phyloP scores from a whole-genome alignment of 2,888 invertebrate species.

The Cheilosia soror region DNA sequence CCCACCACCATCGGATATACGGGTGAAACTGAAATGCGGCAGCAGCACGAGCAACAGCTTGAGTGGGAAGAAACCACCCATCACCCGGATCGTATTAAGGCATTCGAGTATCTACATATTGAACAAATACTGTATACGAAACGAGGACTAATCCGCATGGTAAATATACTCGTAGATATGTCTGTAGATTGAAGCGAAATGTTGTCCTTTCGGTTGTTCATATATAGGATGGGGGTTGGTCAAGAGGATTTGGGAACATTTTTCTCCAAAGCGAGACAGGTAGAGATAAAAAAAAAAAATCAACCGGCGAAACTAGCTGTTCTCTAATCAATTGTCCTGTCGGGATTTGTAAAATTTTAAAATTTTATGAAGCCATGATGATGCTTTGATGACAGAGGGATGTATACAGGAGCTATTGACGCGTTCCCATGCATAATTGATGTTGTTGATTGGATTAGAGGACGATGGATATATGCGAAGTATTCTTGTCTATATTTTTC shows the following conservation, averaged over 20 bases:
- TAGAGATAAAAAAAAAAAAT: constrained; percentile 4
- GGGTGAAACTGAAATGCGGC: constrained; percentile 8
- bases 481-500: neutral
- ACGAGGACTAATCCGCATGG: constrained; percentile 63
- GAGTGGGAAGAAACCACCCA: neutral
- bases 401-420: constrained; percentile 30
- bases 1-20: neutral
- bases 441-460: constrained; percentile 69
- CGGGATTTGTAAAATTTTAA: constrained; percentile 66
- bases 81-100: constrained; percentile 29
- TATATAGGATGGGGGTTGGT: neutral
- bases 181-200: constrained; percentile 51
- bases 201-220: neutral
- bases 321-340: constrained; percentile 70
- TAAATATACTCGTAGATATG: constrained; percentile 25
- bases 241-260: constrained; percentile 2
- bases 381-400: constrained; percentile 46
- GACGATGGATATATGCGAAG: neutral
- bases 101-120: constrained; percentile 57
- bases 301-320: neutral
- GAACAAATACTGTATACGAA: constrained; percentile 64
- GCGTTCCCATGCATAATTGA: constrained; percentile 64
- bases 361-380: constrained; percentile 58
- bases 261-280: constrained; percentile 1
- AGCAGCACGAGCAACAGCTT: constrained; percentile 11